Conservation (phyloP, 2,113 vertebrate species). For the Proteles cristata region DNA sequence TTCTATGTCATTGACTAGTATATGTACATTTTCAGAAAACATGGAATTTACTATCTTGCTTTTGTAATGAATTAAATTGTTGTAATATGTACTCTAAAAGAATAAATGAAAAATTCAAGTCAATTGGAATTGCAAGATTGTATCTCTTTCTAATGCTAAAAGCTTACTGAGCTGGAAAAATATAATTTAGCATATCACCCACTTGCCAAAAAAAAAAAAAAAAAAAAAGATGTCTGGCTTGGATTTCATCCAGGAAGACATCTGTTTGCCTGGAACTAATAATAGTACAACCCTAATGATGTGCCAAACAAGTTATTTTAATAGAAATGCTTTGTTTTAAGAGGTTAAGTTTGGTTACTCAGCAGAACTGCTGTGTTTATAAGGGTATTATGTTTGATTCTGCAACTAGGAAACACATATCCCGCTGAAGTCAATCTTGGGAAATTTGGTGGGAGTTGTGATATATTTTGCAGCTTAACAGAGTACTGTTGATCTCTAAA, state of each 20-base stretch:
- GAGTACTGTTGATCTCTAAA: neutral
- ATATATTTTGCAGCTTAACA: neutral
- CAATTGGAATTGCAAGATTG: slow-evolving; percentile 1
- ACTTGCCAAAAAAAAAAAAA: slow-evolving; percentile 64
- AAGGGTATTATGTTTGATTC: neutral
- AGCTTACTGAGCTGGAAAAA: slow-evolving; percentile 59
- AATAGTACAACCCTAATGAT: slow-evolving; percentile 71
- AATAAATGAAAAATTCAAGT: neutral
- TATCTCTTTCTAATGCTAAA: slow-evolving; percentile 28
- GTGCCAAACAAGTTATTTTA: slow-evolving; percentile 80
- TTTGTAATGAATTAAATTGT: slow-evolving; percentile 25
- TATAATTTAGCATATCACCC: slow-evolving; percentile 54
- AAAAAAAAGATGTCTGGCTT: slow-evolving; percentile 69
- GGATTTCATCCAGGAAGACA: slow-evolving; percentile 79
- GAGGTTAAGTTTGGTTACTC: slow-evolving; percentile 74
- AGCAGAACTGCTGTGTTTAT: slow-evolving; percentile 62
- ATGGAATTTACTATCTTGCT: neutral
- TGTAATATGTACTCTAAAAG: neutral
- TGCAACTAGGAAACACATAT: neutral
- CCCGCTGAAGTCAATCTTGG: neutral
- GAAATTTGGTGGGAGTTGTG: neutral
- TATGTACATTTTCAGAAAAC: slow-evolving; percentile 38
- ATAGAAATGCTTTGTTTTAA: slow-evolving; percentile 74
- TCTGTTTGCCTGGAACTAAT: slow-evolving; percentile 81
- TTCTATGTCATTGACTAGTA: neutral